These are phyloP conservation scores for Ceraclea dissimilis DNA, from an alignment of 2,888 invertebrate species.

Conservation along the genomic window DNA sequence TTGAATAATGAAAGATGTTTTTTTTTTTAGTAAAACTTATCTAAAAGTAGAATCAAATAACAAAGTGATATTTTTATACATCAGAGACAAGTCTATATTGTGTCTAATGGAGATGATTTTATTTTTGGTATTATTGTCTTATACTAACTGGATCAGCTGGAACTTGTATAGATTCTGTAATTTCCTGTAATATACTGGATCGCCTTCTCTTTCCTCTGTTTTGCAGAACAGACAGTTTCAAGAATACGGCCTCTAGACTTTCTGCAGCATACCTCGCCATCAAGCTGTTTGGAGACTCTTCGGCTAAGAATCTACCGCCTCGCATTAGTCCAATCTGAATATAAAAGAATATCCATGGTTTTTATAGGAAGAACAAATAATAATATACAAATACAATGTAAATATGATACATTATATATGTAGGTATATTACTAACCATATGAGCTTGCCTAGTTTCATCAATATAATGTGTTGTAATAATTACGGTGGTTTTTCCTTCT, in stretches of 20 bases:
- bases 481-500: slow-evolving; percentile 68
- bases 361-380: neutral
- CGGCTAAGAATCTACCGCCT: slow-evolving; percentile 77
- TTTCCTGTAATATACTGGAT: slow-evolving; percentile 71
- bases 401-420: too few species aligned
- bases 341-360: neutral
- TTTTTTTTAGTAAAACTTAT: too few species aligned
- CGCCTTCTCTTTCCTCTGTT: slow-evolving; percentile 74
- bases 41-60: too few species aligned
- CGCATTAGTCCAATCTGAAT: slow-evolving; percentile 73
- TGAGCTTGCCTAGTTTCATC: slow-evolving; percentile 80
- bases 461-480: slow-evolving; percentile 83
- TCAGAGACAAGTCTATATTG: too few species aligned
- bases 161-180: slow-evolving; percentile 59
- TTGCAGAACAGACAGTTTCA: slow-evolving; percentile 72
- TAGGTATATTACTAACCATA: slow-evolving; percentile 59
- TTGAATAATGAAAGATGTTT: too few species aligned
- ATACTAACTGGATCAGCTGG: slow-evolving; percentile 54
- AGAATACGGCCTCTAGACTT: slow-evolving; percentile 72
- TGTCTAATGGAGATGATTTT: too few species aligned
- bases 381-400: too few species aligned
- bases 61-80: too few species aligned
- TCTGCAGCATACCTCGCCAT: slow-evolving; percentile 64
- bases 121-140: too few species aligned
- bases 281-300: slow-evolving; percentile 67